Conservation (phyloP, 2,888 invertebrate species). For the Meloe dianella region DNA sequence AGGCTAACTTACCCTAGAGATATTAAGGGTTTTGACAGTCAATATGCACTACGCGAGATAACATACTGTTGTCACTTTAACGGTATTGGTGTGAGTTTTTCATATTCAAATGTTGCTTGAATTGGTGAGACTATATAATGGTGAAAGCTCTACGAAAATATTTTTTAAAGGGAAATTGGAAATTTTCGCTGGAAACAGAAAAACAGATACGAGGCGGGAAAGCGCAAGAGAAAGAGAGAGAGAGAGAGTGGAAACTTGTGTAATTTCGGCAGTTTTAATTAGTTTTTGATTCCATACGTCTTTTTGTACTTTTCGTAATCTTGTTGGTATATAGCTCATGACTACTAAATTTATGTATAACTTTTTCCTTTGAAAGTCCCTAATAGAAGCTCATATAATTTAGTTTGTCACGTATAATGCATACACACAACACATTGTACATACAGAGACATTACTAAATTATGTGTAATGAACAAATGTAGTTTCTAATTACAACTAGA, state of each 20-base stretch:
- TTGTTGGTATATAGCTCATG: background rate
- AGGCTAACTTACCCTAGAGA: background rate
- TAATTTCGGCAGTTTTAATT: background rate
- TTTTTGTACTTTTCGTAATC: background rate
- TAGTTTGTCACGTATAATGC: background rate
- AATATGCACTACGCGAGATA: conserved; percentile 2
- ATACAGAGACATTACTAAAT: conserved; percentile 37
- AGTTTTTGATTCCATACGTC: background rate
- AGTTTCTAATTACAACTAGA: conserved; percentile 50
- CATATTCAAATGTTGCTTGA: background rate
- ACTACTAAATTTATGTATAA: conserved; percentile 3
- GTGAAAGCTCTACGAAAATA: background rate
- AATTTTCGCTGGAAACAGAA: background rate
- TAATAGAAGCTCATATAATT: background rate
- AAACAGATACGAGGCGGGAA: too few relatives aligned
- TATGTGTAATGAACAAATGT: conserved; percentile 51
- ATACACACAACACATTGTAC: background rate
- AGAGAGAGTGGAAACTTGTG: background rate
- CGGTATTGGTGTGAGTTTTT: background rate
- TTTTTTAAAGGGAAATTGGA: background rate
- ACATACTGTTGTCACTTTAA: conserved; percentile 1
- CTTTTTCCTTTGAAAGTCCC: background rate
- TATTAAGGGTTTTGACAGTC: conserved; percentile 21
- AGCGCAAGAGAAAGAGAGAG: background rate
- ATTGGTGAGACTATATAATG: background rate